phyloP scores from a whole-genome alignment of 2,797 vertebrate species.

The Mycteria americana region DNA sequence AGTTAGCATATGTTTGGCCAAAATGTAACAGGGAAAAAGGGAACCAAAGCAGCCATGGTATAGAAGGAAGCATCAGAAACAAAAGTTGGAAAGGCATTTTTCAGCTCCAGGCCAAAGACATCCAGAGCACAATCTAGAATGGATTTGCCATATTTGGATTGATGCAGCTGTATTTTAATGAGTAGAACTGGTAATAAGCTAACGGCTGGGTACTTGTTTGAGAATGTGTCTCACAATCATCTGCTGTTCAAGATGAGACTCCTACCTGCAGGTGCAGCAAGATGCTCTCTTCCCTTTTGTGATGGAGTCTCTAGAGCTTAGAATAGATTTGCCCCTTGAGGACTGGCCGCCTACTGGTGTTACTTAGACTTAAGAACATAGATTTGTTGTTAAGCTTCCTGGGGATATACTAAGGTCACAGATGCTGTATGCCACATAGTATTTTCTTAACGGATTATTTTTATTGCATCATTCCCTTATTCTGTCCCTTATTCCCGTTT shows the following conservation, averaged over 20 bases:
- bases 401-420: neutral
- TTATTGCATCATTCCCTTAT: neutral
- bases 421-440: neutral
- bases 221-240: neutral
- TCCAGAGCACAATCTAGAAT: neutral
- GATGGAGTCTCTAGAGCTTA: neutral
- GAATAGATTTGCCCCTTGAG: neutral
- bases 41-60: neutral
- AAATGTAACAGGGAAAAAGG: neutral
- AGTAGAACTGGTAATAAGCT: neutral
- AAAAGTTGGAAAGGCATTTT: neutral
- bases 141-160: neutral
- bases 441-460: neutral
- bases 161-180: neutral
- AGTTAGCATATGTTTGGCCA: neutral
- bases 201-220: neutral
- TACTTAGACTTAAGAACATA: neutral
- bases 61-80: neutral
- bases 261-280: neutral
- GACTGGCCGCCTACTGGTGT: neutral
- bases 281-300: neutral
- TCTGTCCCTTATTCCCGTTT: too few species aligned
- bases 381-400: slow-evolving; percentile 1
- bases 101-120: neutral
- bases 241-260: neutral